Conservation (phyloP, 64 coral and sea anemone genomes). For the Actinia equina region DNA sequence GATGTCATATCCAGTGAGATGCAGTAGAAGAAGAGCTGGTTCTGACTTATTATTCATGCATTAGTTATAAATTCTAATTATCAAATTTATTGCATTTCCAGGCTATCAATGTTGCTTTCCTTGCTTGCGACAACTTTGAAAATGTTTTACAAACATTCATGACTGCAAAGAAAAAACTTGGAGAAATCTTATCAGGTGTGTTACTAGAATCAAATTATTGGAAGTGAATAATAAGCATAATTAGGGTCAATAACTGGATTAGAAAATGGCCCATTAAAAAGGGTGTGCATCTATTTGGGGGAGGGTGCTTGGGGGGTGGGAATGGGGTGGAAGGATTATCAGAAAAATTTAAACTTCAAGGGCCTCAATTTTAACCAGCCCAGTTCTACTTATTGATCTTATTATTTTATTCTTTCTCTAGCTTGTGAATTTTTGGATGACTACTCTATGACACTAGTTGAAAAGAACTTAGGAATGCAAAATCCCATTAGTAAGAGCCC, state of each 20-base stretch:
- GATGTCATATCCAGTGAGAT: too few species aligned
- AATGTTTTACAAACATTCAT: conserved; percentile 78
- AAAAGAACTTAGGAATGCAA: conserved; percentile 56
- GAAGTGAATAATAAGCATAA: neutral
- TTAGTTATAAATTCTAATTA: too few species aligned
- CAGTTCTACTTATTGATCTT: neutral
- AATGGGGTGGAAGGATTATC: too few species aligned
- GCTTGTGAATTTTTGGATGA: conserved; percentile 86
- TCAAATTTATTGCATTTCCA: conserved; percentile 6
- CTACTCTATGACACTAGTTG: conserved; percentile 53
- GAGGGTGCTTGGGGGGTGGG: too few species aligned
- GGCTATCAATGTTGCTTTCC: conserved; percentile 87
- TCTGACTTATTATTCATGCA: too few species aligned
- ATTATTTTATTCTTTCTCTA: conserved; percentile 11
- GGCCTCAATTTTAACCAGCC: too few species aligned
- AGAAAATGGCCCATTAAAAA: too few species aligned
- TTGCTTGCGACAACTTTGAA: conserved; percentile 74
- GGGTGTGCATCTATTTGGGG: too few species aligned
- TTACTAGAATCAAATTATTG: too few species aligned
- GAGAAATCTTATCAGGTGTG: conserved; percentile 90
- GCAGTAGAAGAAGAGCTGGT: too few species aligned
- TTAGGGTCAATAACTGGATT: neutral
- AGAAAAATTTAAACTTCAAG: too few species aligned
- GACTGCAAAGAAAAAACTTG: conserved; percentile 64
- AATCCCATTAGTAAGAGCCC: conserved; percentile 73